Evolutionary conservation across 2,888 invertebrate genomes (phyloP), one percentile per base, ranked within the genome.

Genomic region (Drosophila nigricruria): DNA sequence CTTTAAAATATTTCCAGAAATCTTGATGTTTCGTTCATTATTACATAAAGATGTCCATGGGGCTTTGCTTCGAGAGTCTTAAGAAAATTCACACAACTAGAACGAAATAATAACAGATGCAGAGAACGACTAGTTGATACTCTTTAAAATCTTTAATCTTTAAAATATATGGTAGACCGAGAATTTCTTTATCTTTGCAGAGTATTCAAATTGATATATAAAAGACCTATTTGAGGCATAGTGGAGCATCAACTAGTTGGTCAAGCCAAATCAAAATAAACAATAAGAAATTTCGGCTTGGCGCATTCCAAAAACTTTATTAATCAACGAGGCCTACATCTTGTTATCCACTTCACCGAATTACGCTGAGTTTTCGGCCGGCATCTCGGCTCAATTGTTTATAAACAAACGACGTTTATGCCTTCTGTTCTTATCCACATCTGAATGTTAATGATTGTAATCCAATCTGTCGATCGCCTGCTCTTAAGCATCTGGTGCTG

Each of bases 341-440:
- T 14, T 20, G 34, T 54, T 43, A 52, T 34, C 52, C 42, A 68
- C 62, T 75, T 76, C 73, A 82, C 84, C 84, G 88, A 88, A 88
- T 84, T 84, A 84, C 84, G 88, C 81, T 50, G 25, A 34, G 20
- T 8, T 30, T 30, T 20, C 40, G 30, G 27, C 10, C 38, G 4
- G n/a, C 25, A 6, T 27, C 54, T 40, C 52, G 45, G 36, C 10
- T 6, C 18, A 34, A 16, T 34, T 74, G 65, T 65, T 57, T 71
- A 64, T 52, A 74, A 78, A 67, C 66, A 64, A 32, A 54, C 6
- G 59, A 34, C 42, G 20, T 18, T 34, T 25, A 53, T 52, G 45
- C 25, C 61, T 64, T 50, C 47, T n/a, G 70, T 54, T 63, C 38
- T 23, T 68, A 73, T 69, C 75, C 54, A 38, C 63, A 20, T 53